Evolutionary conservation across 2,113 vertebrate genomes (phyloP), one percentile per base, ranked within the genome.

Genomic region (Castor canadensis): DNA sequence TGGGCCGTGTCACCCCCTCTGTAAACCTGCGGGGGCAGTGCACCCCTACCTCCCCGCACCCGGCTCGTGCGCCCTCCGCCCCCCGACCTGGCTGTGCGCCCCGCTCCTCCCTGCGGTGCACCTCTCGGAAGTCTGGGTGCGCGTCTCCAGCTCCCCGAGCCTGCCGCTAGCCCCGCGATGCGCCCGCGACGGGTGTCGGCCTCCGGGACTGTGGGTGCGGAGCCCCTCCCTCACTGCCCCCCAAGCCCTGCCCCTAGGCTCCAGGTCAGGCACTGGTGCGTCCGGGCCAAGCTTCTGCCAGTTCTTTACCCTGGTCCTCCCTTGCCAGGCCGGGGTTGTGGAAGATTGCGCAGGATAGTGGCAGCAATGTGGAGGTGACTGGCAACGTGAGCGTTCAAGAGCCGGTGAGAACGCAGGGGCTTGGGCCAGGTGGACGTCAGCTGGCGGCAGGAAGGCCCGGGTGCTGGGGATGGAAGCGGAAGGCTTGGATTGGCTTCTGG

Each of bases 381-480:
- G 87, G 9, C 83, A 1, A 12, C 45, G 60, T 47, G 77, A 26
- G 40, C 58, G 43, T 11, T 83, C 10, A 0, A 69, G 75, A 54
- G n/a, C 54, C 38, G 28, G 91, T 0, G 79, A 80, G 54, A 58
- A 58, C 80, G 4, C 9, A 76, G 67, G 58, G 81, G 11, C 77
- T 47, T 0, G 35, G 35, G 49, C 79, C 71, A 9, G 45, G 72
- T 6, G 89, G 60, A 69, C 91, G 69, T 8, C 79, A 6, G 75
- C 38, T 56, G 8, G 87, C 30, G 30, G 79, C 72, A 6, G 81
- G 45, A 22, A 45, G 56, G 10, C 91, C 28, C 43, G 13, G 92
- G 58, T 58, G 64, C 16, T 30, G 64, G 96, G 54, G 83, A 99
- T 99, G 99, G 99, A 99, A 73, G 98, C 98, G 20, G 98, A 98